Percentiles rank a stretch among this genome's conserved stretches.
Evolutionary conservation across 30 jellyfish, hydroid and myxozoan genomes (phyloP).

Genomic region (Turritopsis rubra): DNA sequence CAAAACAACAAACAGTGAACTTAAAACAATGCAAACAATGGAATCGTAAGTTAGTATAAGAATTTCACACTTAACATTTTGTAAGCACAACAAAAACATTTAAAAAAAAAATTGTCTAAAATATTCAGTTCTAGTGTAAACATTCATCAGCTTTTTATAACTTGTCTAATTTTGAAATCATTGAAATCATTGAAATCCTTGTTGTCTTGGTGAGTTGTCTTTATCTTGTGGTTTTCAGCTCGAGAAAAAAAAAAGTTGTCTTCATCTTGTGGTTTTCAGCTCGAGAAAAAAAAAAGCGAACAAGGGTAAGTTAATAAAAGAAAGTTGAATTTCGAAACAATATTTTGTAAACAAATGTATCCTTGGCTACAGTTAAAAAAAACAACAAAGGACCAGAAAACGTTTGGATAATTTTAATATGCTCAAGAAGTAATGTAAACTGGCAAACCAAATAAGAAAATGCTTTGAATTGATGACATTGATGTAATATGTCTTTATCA

Average conservation of each 20-base stretch:
- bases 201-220: no score
- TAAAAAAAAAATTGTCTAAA: neutral
- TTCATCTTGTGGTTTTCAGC: neutral
- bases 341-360: no score
- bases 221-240: neutral
- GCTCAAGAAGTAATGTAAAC: no score
- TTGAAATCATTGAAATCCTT: neutral
- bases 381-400: no score
- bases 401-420: no score
- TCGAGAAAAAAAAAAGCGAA: neutral
- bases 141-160: neutral
- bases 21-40: neutral
- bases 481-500: no score
- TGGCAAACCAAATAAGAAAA: no score
- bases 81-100: neutral
- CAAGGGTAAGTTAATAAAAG: no score
- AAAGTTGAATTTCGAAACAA: no score
- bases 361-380: no score
- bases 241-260: neutral
- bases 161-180: neutral
- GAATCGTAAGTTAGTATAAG: neutral
- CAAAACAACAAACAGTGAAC: neutral
- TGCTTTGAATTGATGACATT: no score
- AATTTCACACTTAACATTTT: neutral
- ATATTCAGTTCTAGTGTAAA: neutral